Conservation (phyloP, 2,113 vertebrate genomes). For the Rhinichthys klamathensis region DNA sequence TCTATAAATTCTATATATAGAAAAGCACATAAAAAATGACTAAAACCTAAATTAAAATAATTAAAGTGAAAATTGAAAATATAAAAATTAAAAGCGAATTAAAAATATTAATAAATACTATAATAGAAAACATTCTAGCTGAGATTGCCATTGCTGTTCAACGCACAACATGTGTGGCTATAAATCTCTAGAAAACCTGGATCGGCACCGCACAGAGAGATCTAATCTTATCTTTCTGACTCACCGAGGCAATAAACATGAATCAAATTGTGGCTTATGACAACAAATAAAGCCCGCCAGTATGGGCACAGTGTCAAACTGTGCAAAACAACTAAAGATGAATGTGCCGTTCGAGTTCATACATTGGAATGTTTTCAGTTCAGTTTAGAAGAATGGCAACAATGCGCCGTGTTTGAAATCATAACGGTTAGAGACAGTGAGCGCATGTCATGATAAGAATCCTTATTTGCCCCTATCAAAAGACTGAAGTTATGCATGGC, state of each 20-base stretch:
- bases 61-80: no score
- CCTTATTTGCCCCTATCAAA: slow-evolving; percentile 28
- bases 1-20: no score
- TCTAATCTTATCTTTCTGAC: slow-evolving; percentile 31
- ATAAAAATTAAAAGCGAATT: not conserved
- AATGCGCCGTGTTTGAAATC: not conserved
- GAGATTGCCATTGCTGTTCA: slow-evolving; percentile 22
- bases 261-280: not conserved
- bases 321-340: not conserved
- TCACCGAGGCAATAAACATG: slow-evolving; percentile 22
- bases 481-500: slow-evolving; percentile 19
- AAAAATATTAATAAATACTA: not conserved
- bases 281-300: slow-evolving; percentile 31
- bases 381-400: slow-evolving; percentile 5
- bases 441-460: slow-evolving; percentile 1
- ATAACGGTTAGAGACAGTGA: not conserved
- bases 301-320: slow-evolving; percentile 19
- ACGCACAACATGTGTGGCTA: not conserved
- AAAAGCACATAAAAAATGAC: no score
- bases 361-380: slow-evolving; percentile 9
- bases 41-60: no score
- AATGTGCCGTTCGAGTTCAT: not conserved
- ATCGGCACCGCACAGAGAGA: not conserved
- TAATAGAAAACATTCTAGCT: not conserved
- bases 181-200: slow-evolving; percentile 46